Evolutionary conservation across 2,113 vertebrate genomes (phyloP).

Genomic region (Falcunculus frontatus): DNA sequence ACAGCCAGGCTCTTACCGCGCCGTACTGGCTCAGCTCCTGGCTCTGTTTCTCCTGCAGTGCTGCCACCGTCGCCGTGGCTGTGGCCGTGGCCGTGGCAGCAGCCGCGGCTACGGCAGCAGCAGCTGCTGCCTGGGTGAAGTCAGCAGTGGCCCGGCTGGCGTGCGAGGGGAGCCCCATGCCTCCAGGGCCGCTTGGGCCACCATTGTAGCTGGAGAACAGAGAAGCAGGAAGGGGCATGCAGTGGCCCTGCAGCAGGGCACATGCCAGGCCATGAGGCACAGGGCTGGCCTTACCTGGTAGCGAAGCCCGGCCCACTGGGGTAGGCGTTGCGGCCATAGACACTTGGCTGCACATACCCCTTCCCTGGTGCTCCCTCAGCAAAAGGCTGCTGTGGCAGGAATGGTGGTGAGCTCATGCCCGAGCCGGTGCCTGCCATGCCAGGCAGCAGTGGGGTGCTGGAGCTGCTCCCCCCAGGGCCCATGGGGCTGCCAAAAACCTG

Average conservation of each 20-base stretch:
- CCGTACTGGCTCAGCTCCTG: slow-evolving; percentile 90
- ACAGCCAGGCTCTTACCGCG: slow-evolving; percentile 73
- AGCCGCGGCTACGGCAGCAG: slow-evolving; percentile 87
- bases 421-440: slow-evolving; percentile 81
- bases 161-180: slow-evolving; percentile 79
- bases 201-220: slow-evolving; percentile 77
- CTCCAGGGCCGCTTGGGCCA: slow-evolving; percentile 69
- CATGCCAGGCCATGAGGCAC: rapidly evolving
- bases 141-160: slow-evolving; percentile 81
- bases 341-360: slow-evolving; percentile 81
- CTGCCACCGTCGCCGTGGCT: slow-evolving; percentile 90
- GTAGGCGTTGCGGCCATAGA: slow-evolving; percentile 82
- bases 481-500: slow-evolving; percentile 89
- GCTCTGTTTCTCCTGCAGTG: slow-evolving; percentile 94
- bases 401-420: slow-evolving; percentile 83
- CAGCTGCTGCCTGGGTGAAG: slow-evolving; percentile 89
- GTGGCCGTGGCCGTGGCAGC: slow-evolving; percentile 93
- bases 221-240: neutral
- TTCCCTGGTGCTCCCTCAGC: slow-evolving; percentile 77
- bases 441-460: slow-evolving; percentile 81
- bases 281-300: slow-evolving; percentile 74
- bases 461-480: slow-evolving; percentile 88
- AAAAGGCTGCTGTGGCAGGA: slow-evolving; percentile 88
- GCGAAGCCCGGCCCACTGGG: slow-evolving; percentile 74
- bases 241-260: rapidly evolving